These are phyloP conservation scores for Platygyra sinensis DNA, from an alignment of 64 coral and sea anemone genomes.

Conservation along the genomic window DNA sequence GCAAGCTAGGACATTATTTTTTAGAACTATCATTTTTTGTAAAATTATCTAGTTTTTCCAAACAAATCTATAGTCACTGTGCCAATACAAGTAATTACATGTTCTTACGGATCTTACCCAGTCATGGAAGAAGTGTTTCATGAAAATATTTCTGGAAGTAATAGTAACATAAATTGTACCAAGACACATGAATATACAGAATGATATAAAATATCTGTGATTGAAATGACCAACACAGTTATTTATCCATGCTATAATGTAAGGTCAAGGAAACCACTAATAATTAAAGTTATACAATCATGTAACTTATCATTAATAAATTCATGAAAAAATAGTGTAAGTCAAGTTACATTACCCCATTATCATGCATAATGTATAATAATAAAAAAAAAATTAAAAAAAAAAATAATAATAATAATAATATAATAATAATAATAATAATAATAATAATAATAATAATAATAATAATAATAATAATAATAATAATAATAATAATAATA, in stretches of 20 bases:
- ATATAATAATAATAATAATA: no score
- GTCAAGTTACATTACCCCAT: no score
- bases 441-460: no score
- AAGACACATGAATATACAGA: conserved; percentile 97
- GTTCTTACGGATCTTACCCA: conserved; percentile 33
- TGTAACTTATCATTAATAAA: not conserved
- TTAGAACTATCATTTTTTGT: no score
- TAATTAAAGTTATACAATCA: not conserved
- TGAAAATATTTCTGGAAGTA: conserved; percentile 66
- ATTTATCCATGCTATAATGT: conserved; percentile 93
- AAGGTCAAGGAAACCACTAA: conserved; percentile 44
- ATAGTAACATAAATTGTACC: conserved; percentile 85
- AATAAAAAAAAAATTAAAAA: no score
- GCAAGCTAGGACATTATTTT: no score
- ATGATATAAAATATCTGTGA: conserved; percentile 91
- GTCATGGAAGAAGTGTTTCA: conserved; percentile 78
- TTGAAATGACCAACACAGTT: conserved; percentile 99
- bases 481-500: no score
- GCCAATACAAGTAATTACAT: not conserved
- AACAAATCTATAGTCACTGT: no score
- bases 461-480: no score
- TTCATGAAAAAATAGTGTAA: not conserved
- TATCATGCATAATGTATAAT: not conserved
- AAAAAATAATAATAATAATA: no score
- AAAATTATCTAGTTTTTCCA: no score